Conservation (phyloP, 2,113 vertebrate species). For the Protobothrops flavoviridis region DNA sequence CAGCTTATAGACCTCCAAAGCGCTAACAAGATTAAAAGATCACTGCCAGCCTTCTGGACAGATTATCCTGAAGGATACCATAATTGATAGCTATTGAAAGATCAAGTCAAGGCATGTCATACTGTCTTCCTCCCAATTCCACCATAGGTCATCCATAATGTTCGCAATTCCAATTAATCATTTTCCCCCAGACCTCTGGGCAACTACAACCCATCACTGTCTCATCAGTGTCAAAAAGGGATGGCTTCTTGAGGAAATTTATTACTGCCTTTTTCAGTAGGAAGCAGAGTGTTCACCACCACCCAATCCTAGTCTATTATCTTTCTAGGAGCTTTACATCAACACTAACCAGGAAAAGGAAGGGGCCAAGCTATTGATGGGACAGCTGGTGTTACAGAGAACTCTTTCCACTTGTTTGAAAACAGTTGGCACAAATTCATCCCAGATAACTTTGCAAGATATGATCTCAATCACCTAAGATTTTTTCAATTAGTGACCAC, state of each 20-base stretch:
- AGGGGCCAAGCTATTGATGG: background rate
- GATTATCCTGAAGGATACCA: background rate
- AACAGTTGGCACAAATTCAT: background rate
- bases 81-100: background rate
- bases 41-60: background rate
- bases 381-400: background rate
- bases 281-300: background rate
- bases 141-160: background rate
- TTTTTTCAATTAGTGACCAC: background rate
- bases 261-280: background rate
- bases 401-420: background rate
- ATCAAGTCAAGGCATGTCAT: background rate
- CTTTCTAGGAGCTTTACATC: background rate
- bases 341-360: background rate
- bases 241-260: background rate
- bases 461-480: background rate
- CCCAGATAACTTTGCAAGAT: background rate
- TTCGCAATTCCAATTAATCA: background rate
- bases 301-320: background rate
- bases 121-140: background rate
- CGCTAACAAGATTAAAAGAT: background rate
- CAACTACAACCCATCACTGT: background rate
- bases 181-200: background rate
- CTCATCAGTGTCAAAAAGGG: background rate
- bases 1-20: background rate